Base-by-base conservation (phyloP, 2,888 invertebrate genomes). In the Liopterus haemorrhoidalis region DNA sequence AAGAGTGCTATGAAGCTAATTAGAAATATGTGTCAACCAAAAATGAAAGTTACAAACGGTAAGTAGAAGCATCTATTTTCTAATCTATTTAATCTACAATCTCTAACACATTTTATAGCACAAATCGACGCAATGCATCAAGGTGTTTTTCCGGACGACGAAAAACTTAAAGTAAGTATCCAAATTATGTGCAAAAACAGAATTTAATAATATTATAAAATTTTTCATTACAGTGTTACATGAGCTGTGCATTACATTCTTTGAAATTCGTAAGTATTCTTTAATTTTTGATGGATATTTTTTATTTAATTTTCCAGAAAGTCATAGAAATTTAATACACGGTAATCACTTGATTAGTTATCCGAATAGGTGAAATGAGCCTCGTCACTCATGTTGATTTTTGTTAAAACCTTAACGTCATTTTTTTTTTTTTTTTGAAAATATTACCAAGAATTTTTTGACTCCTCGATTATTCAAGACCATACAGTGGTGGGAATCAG, bases 11-110 rank as follows among this genome's bases (percentile, higher is more conserved):
- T 75, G 1, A 78, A 74, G 61, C 68, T 78, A 57, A 72, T 83
- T 65, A 68, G 81, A 35, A 81, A 79, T 57, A 68, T 75, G 0
- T 84, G 83, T 53, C 68, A 74, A 47, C 76, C 78, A 2, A 84
- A 82, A 67, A 73, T 71, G 42, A 75, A 76, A 54, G 71, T 68
- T 5, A 68, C 71, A 31, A 69, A 73, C 51, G 79, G 80, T 80
- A 63, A 68, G 55, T 51, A 35, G 4, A 21, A 28, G 31, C 18
- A 18, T 16, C 22, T 15, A 20, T 32, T 12, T 25, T 25, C n/a
- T 12, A 11, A 25, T 5, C 5, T 14, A 28, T 37, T 41, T 35
- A 40, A 28, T 44, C 37, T 14, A 18, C 8, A 52, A 52, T 51
- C 30, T 37, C 38, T 33, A 15, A 12, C 15, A 27, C 35, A 32